Evolutionary conservation across 2,888 invertebrate genomes (phyloP).

Genomic region (Drosophila recens): DNA sequence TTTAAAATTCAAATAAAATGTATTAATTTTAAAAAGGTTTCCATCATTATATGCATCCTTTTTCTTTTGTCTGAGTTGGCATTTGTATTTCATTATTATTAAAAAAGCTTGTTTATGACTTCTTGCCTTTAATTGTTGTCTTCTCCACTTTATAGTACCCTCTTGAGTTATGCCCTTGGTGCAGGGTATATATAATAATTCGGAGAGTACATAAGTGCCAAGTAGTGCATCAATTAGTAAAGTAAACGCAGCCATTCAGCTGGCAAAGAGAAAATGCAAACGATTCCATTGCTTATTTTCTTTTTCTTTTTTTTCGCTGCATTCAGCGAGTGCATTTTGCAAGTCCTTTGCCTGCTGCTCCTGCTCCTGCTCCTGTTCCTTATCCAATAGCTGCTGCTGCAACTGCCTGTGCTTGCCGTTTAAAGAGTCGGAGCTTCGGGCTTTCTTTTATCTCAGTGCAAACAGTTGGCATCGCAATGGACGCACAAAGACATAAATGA

Average conservation of each 20-base stretch:
- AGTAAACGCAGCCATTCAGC: conserved; percentile 72
- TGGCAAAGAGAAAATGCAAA: conserved; percentile 66
- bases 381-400: not conserved
- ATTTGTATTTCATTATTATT: no score
- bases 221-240: conserved; percentile 74
- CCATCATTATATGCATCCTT: no score
- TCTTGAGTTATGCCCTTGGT: not conserved
- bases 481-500: conserved; percentile 68
- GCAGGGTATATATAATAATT: conserved; percentile 39
- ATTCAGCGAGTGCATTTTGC: conserved; percentile 58
- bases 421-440: conserved; percentile 32
- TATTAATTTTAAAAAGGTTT: no score
- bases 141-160: not conserved
- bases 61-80: no score
- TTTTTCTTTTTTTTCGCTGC: conserved; percentile 11
- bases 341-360: conserved; percentile 9
- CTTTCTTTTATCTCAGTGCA: conserved; percentile 64
- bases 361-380: not conserved
- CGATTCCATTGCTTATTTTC: conserved; percentile 23
- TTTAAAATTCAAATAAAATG: not conserved
- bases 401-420: conserved; percentile 13
- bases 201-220: conserved; percentile 62
- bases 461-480: conserved; percentile 69
- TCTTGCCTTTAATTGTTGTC: not conserved
- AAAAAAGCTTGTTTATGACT: no score